phyloP scores from a whole-genome alignment of 30 jellyfish, hydroid and myxozoan species.

The Aurelia sp. region DNA sequence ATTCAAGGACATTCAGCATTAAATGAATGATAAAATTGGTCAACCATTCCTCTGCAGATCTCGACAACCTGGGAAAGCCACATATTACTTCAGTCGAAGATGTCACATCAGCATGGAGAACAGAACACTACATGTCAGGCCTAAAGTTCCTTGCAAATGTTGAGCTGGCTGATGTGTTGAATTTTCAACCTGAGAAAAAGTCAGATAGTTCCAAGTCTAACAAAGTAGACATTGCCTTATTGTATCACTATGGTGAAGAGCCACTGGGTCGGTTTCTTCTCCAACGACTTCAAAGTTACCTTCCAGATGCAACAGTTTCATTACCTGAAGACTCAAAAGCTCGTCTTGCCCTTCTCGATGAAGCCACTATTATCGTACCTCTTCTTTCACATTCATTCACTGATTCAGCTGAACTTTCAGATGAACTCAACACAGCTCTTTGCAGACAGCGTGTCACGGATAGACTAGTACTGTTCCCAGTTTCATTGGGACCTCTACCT shows the following conservation, averaged over 20 bases:
- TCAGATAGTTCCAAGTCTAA: neutral
- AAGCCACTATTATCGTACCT: constrained; percentile 75
- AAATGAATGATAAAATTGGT: no score
- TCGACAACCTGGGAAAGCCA: constrained; percentile 2
- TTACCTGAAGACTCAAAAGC: constrained; percentile 49
- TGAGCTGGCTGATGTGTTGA: constrained; percentile 24
- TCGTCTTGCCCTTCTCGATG: constrained; percentile 75
- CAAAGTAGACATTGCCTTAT: constrained; percentile 55
- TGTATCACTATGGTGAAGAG: constrained; percentile 50
- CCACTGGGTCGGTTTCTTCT: constrained; percentile 25
- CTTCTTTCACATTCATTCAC: constrained; percentile 52
- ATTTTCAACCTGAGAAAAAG: neutral
- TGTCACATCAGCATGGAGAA: constrained; percentile 62
- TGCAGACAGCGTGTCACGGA: constrained; percentile 81
- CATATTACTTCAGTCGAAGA: constrained; percentile 26
- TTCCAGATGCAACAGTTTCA: constrained; percentile 60
- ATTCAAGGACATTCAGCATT: no score
- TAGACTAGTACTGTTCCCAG: constrained; percentile 71
- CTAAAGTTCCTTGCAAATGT: constrained; percentile 39
- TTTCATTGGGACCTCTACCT: constrained; percentile 64
- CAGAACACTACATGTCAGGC: constrained; percentile 35
- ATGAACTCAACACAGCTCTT: constrained; percentile 81
- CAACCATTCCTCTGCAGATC: constrained; percentile 2
- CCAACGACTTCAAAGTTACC: constrained; percentile 30
- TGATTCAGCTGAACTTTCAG: constrained; percentile 56